Percentiles rank a stretch among this genome's conserved stretches.
Conservation (phyloP, 2,888 invertebrate genomes). For the Cylindroiulus punctatus region DNA sequence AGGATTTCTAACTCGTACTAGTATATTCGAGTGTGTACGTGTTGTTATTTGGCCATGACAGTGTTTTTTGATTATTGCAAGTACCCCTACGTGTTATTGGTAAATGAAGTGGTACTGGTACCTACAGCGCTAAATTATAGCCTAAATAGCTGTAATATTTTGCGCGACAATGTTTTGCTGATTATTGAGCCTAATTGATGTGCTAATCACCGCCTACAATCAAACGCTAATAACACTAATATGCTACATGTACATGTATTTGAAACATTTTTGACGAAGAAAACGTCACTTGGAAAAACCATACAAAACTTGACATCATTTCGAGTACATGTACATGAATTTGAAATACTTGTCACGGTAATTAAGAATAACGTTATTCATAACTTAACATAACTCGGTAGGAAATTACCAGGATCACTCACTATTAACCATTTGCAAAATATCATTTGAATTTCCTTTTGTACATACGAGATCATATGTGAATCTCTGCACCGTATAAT, state of each 20-base stretch:
- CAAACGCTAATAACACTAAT: too few species aligned
- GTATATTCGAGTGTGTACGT: background rate
- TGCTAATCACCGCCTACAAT: background rate
- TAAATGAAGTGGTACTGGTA: background rate
- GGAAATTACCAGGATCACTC: background rate
- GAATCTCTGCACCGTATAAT: background rate
- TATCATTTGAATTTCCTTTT: too few species aligned
- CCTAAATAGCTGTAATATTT: background rate
- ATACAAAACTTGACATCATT: background rate
- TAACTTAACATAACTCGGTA: background rate
- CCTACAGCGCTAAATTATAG: background rate
- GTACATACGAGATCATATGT: background rate
- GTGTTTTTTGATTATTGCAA: background rate
- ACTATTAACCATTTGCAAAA: too few species aligned
- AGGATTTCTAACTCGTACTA: background rate
- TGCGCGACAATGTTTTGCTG: background rate
- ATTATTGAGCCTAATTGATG: background rate
- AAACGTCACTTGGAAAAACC: background rate
- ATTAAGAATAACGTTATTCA: background rate
- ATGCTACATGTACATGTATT: background rate
- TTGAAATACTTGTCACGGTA: too few species aligned
- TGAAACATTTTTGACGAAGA: background rate
- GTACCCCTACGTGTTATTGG: conserved; percentile 44
- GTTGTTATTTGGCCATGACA: conserved; percentile 16
- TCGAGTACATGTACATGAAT: background rate